Conservation (phyloP, 2,888 invertebrate genomes). For the Drosophila anomalata region DNA sequence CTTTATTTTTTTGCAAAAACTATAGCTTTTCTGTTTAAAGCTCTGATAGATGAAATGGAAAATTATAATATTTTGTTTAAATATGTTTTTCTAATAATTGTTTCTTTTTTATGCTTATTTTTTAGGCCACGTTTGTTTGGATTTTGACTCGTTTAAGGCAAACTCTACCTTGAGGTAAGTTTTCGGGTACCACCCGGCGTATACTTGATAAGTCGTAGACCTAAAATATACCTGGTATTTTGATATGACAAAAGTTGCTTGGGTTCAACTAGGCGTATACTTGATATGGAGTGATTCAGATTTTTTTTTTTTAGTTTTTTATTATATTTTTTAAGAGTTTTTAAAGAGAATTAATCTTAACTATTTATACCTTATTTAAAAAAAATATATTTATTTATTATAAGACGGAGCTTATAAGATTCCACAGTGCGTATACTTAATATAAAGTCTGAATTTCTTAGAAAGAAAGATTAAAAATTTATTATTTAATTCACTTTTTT, state of each 20-base stretch:
- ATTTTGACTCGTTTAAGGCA: neutral
- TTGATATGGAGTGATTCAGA: neutral
- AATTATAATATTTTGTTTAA: neutral
- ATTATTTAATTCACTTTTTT: too few species aligned
- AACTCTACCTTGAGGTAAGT: neutral
- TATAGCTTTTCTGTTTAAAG: neutral
- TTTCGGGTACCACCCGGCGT: neutral
- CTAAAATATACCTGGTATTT: neutral
- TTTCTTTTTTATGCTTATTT: neutral
- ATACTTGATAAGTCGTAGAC: neutral
- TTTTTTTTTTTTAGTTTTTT: too few species aligned
- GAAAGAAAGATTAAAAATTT: neutral
- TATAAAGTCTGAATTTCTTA: neutral
- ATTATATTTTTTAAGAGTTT: too few species aligned
- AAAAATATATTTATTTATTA: neutral
- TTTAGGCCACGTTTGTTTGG: neutral
- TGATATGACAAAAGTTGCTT: neutral
- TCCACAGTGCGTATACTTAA: neutral
- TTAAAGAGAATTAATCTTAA: too few species aligned
- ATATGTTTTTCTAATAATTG: neutral
- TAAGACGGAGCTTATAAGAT: neutral
- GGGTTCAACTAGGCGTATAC: slow-evolving; percentile 2
- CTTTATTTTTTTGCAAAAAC: neutral
- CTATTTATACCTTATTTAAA: too few species aligned
- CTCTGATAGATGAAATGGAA: neutral